phyloP scores from a whole-genome alignment of 2,113 vertebrate species.

The Xyrauchen texanus region DNA sequence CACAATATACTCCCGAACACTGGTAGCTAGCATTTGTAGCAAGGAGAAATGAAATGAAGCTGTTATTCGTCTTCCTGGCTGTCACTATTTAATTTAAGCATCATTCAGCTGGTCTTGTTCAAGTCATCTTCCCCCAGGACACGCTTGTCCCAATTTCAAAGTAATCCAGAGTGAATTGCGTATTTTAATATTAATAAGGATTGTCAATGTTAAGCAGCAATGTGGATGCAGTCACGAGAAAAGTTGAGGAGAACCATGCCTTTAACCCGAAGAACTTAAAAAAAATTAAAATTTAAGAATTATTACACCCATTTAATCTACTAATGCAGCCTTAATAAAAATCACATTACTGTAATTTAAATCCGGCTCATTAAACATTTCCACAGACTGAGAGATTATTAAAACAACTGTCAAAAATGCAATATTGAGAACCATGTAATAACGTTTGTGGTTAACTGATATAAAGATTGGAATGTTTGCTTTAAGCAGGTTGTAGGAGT shows the following conservation, averaged over 20 bases:
- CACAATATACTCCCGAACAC: too few relatives aligned
- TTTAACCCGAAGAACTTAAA: not conserved
- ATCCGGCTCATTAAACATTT: conserved; percentile 35
- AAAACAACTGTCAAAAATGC: conserved; percentile 23
- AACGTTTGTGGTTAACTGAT: conserved; percentile 18
- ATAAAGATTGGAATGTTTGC: conserved; percentile 35
- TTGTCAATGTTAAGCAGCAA: conserved; percentile 14
- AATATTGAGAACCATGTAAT: conserved; percentile 34
- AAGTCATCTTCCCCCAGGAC: conserved; percentile 16
- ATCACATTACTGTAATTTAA: conserved; percentile 41
- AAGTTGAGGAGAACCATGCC: not conserved
- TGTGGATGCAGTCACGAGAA: not conserved
- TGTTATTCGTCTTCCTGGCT: not conserved
- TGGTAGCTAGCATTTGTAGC: not conserved
- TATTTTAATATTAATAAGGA: conserved; percentile 38
- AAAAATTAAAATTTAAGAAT: conserved; percentile 25
- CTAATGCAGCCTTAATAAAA: conserved; percentile 31
- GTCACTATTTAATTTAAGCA: conserved; percentile 25
- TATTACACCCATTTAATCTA: conserved; percentile 35
- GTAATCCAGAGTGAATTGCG: conserved; percentile 1
- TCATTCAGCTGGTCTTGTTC: conserved; percentile 9
- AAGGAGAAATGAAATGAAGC: conserved; percentile 8
- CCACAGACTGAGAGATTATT: conserved; percentile 13
- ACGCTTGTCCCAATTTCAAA: conserved; percentile 17
- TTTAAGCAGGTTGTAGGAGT: conserved; percentile 32